Percentiles rank a stretch among this genome's conserved stretches.
Evolutionary conservation across 2,113 vertebrate genomes (phyloP).

Genomic region (Crotalus helleri): DNA sequence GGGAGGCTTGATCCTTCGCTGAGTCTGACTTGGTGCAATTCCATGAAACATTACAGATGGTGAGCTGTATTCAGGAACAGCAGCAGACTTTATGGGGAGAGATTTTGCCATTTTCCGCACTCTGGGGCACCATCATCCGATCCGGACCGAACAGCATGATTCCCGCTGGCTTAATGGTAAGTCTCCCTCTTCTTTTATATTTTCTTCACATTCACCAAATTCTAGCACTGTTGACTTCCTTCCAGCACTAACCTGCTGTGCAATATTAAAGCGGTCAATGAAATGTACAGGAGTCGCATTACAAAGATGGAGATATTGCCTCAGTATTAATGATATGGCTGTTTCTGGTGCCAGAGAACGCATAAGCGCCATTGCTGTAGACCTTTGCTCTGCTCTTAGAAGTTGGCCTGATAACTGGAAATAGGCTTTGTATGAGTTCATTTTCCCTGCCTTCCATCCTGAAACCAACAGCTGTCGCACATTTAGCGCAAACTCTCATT

Average conservation of each 20-base stretch:
- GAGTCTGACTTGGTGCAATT: conserved; percentile 30
- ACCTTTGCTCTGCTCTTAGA: not conserved
- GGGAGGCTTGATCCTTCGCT: not conserved
- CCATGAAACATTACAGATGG: conserved; percentile 77
- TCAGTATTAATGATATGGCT: conserved; percentile 41
- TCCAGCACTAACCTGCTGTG: not conserved
- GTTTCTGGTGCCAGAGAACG: conserved; percentile 35
- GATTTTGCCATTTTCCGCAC: conserved; percentile 98
- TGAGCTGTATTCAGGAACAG: conserved; percentile 93
- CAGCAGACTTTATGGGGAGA: conserved; percentile 97
- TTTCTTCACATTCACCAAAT: not conserved
- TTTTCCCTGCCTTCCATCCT: not conserved
- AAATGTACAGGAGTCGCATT: conserved; percentile 33
- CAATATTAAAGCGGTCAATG: conserved; percentile 42
- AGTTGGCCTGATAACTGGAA: not conserved
- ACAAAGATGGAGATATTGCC: conserved; percentile 25
- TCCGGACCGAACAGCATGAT: conserved; percentile 96
- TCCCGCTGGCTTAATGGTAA: conserved; percentile 97
- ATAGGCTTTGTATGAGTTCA: not conserved
- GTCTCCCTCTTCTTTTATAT: conserved; percentile 42
- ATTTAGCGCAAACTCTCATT: not conserved
- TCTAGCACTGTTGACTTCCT: conserved; percentile 2
- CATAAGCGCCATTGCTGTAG: not conserved
- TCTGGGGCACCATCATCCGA: conserved; percentile 92
- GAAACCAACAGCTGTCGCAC: not conserved